Evolutionary conservation across 2,797 vertebrate species (phyloP), one percentile per base, ranked within the genome.

Genomic region (Manis crassicaudata): DNA sequence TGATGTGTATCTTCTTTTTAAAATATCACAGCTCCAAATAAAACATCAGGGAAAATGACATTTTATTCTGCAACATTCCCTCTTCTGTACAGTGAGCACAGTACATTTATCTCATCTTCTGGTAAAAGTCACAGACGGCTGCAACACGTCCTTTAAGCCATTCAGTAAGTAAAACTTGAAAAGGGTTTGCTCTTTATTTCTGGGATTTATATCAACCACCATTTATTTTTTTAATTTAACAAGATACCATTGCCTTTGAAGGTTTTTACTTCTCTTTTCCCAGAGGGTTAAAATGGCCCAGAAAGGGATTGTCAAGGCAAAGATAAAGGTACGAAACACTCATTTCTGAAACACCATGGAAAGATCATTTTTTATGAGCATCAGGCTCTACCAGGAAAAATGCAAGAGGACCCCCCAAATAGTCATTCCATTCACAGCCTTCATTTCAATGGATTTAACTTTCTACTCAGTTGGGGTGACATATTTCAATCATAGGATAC

Each of bases 401-500:
- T 6, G 65, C 54, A 75, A 96, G 50, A 83, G 56, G 92, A 96
- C 86, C 54, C 91, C 80, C 91, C 80, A 70, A 93, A 94, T 76
- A 95, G 72, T 94, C 90, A 87, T 97, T 97, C 79, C 35, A 12
- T 94, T 96, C 87, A 89, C 81, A 88, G n/a, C 92, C 90, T 97
- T 95, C 93, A 96, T 97, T 96, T 97, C 20, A 20, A 82, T 83
- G 43, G 88, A 92, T 94, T 96, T 96, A 97, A 97, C 98, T 97
- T 98, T 98, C 95, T 83, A 58, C 92, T 97, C 95, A 92, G 97
- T 94, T 97, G 97, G 88, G 90, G 97, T 97, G 96, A 95, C 8
- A 88, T 90, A 68, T 95, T 95, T 93, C 65, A 97, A 97, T 73
- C 97, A 79, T 87, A 97, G 97, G 97, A 93, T 98, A 97, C 88